Conservation (phyloP, 2,888 invertebrate species). For the Mythimna pallens region DNA sequence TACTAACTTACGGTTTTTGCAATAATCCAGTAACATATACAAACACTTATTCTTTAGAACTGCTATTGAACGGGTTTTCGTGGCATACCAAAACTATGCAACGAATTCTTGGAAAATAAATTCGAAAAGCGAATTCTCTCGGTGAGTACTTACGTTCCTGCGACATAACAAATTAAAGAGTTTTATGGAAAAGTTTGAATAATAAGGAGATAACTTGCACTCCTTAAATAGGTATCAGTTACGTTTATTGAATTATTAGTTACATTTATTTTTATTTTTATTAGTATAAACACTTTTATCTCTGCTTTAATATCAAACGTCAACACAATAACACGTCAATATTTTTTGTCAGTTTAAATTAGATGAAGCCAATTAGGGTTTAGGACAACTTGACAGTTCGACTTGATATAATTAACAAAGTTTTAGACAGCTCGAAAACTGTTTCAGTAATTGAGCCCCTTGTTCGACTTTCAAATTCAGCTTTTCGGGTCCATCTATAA, state of each 20-base stretch:
- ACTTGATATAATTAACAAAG: background rate
- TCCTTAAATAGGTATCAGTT: too few species aligned
- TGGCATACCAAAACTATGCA: background rate
- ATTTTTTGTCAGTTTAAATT: too few species aligned
- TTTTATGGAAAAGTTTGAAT: background rate
- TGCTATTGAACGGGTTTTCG: too few species aligned
- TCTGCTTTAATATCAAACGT: too few species aligned
- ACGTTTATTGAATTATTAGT: too few species aligned
- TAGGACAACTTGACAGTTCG: background rate
- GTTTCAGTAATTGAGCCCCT: conserved; percentile 3
- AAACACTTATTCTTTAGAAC: too few species aligned
- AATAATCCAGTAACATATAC: too few species aligned
- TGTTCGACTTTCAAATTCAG: background rate
- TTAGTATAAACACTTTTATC: too few species aligned
- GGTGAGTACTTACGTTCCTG: background rate
- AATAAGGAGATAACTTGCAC: background rate
- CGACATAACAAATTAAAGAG: background rate
- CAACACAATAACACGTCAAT: too few species aligned
- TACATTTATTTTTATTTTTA: too few species aligned
- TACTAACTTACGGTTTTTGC: too few species aligned
- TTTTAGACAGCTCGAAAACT: background rate
- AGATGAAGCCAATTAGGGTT: too few species aligned
- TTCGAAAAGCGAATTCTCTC: background rate
- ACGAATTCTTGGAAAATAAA: background rate
- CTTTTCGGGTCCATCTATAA: background rate